Base-by-base conservation (phyloP, 1,140 invertebrate species). In the Drosophila lacertosa region DNA sequence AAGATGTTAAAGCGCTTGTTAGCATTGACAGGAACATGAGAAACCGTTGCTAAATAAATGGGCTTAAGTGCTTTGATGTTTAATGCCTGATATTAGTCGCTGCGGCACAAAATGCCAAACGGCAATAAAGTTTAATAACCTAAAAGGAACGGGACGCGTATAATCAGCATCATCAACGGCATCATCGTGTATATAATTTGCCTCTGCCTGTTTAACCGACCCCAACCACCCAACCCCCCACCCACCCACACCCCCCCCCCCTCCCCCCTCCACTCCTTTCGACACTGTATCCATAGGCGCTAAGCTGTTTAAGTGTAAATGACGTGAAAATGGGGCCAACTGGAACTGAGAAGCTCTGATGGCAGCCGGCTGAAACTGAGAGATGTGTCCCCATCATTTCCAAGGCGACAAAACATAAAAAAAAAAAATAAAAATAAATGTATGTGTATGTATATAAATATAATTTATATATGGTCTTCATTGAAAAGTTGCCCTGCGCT, bases 81-180 rank as follows among this genome's bases (percentile, higher is more conserved):
- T 50, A 65, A 65, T 70, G 51, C 60, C 42, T 57, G 44, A 65
- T 70, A 65, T 57, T 51, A 45, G 67, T 57, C 50, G 59, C 66
- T 15, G 24, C 42, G 50, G 24, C 35, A 57, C 64, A 79, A 71
- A 84, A 84, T 75, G 62, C 77, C 50, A 47, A 65, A 69, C 74
- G 84, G 79, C 81, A 84, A 84, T 84, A 84, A 84, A 84, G 77
- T 86, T 86, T 84, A 86, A 84, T 84, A 86, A 80, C 77, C 80
- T 71, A 59, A 86, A 86, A 84, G 80, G 73, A 63, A 84, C 65
- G 37, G 33, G 7, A 35, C 26, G 20, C 59, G 76, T 75, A 73
- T 84, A 84, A 84, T 84, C 76, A 84, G 82, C 82, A 86, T 81
- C 77, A 84, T 86, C 77, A 84, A 70, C 81, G 60, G 74, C 81